These are phyloP conservation scores for Protomyctophum bolini DNA, from an alignment of 2,113 vertebrate species.

Conservation along the genomic window DNA sequence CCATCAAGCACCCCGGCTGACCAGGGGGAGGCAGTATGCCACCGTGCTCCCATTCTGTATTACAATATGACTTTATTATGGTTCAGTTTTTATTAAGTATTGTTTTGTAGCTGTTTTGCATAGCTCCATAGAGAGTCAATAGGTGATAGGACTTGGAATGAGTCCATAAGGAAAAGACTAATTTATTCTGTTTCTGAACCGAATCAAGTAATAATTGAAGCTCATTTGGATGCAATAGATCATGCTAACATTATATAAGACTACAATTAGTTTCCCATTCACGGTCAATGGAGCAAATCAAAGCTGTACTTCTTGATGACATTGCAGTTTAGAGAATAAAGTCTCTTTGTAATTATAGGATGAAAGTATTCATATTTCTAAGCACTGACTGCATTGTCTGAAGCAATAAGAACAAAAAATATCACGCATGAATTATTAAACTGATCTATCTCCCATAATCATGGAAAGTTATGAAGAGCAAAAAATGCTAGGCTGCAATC, in stretches of 20 bases:
- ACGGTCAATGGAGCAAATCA: background rate
- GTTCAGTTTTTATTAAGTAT: background rate
- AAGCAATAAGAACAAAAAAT: background rate
- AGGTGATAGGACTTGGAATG: conserved; percentile 18
- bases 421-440: no score
- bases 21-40: no score
- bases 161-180: conserved; percentile 39
- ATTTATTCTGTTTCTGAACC: conserved; percentile 30
- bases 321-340: background rate
- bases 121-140: conserved; percentile 26
- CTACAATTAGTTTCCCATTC: background rate
- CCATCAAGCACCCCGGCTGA: no score
- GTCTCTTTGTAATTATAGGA: no score
- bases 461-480: background rate
- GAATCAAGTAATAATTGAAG: conserved; percentile 8
- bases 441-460: background rate
- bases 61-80: background rate
- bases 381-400: conserved; percentile 1
- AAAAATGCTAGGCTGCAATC: background rate
- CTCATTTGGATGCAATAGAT: conserved; percentile 31
- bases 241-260: conserved; percentile 15
- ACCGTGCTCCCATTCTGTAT: no score
- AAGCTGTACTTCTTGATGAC: background rate
- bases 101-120: conserved; percentile 2
- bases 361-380: no score